phyloP scores from a whole-genome alignment of 1,140 invertebrate species.

The Temnothorax curvispinosus region DNA sequence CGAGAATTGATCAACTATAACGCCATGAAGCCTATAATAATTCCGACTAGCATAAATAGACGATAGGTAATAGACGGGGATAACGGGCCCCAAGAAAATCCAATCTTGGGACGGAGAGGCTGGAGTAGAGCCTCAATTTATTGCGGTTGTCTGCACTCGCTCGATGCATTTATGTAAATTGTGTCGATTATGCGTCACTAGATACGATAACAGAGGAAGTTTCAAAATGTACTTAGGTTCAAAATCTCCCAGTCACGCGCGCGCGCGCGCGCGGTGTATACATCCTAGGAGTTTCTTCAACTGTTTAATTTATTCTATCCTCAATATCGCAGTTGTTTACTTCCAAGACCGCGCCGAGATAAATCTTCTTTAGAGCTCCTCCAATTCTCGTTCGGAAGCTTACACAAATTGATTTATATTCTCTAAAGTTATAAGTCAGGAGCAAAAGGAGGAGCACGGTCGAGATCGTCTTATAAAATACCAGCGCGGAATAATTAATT shows the following conservation, averaged over 20 bases:
- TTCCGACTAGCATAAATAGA: constrained; percentile 28
- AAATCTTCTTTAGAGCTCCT: constrained; percentile 14
- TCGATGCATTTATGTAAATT: constrained; percentile 68
- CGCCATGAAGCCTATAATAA: not conserved
- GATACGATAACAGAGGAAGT: constrained; percentile 41
- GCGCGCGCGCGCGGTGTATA: not conserved
- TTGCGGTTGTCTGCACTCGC: constrained; percentile 53
- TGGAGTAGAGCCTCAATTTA: constrained; percentile 46
- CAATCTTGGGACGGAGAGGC: constrained; percentile 16
- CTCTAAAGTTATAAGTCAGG: constrained; percentile 5
- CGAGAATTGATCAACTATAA: constrained; percentile 24
- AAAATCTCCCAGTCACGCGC: not conserved
- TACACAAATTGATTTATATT: constrained; percentile 52
- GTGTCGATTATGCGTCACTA: constrained; percentile 63
- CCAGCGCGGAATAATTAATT: not conserved
- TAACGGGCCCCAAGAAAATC: constrained; percentile 28
- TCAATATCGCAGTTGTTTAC: constrained; percentile 49
- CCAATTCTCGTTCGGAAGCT: constrained; percentile 12
- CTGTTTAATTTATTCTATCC: constrained; percentile 42
- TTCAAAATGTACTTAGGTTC: constrained; percentile 45
- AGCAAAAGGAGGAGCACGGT: not conserved
- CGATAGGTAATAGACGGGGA: constrained; percentile 32
- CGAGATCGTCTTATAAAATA: not conserved
- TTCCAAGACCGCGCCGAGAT: constrained; percentile 9
- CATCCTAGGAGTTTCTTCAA: constrained; percentile 18